Evolutionary conservation across 2,888 invertebrate genomes (phyloP).

Genomic region (Brenthis daphne): DNA sequence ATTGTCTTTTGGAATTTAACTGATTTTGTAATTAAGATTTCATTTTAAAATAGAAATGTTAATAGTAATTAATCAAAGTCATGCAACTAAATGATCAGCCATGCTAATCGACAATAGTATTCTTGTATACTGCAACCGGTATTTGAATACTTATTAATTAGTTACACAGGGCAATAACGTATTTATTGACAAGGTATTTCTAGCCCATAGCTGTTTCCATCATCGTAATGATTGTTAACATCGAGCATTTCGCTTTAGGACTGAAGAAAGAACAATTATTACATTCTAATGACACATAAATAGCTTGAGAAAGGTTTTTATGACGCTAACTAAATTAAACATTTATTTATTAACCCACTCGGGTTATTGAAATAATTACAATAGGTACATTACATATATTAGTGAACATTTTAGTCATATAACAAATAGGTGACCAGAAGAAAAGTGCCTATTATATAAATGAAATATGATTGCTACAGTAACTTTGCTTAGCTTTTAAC

Average conservation of each 20-base stretch:
- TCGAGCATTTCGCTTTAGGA: neutral
- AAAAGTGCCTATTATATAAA: slow-evolving; percentile 17
- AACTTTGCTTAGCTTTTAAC: slow-evolving; percentile 10
- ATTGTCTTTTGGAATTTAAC: no score
- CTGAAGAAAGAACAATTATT: neutral
- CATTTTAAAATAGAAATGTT: no score
- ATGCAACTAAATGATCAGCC: no score
- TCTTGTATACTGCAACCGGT: no score
- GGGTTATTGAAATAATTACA: neutral
- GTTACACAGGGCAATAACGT: no score
- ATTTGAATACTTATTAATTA: no score
- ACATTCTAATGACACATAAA: neutral
- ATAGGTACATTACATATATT: neutral
- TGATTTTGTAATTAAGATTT: no score
- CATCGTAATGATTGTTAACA: neutral
- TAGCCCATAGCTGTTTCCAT: neutral
- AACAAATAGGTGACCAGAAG: slow-evolving; percentile 1
- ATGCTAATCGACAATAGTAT: no score
- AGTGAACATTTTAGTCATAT: slow-evolving; percentile 7
- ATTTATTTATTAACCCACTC: neutral
- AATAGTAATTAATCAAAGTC: no score
- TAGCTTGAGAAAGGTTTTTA: neutral
- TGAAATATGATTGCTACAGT: slow-evolving; percentile 29
- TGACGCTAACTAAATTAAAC: neutral
- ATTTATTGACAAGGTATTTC: neutral